Evolutionary conservation across 2,888 invertebrate species (phyloP), one percentile per base, ranked within the genome.

Genomic region (Machimus rusticus): DNA sequence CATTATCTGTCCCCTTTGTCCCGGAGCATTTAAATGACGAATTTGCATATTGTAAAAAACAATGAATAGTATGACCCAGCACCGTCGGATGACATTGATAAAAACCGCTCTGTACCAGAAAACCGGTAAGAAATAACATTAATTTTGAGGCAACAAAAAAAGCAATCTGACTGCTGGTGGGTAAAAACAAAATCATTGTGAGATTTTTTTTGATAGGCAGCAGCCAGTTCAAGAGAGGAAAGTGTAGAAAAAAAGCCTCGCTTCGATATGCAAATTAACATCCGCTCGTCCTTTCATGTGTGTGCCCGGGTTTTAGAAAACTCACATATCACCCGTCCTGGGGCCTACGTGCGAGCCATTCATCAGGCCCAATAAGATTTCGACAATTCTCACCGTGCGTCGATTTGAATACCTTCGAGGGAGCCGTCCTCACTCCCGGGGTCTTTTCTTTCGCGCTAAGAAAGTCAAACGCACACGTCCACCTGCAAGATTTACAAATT

Each of bases 41-140:
- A 88, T 88, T 88, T 88, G 87, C 88, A 88, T 88, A 88, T 81
- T 87, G 85, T 87, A 88, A 88, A 88, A 87, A 88, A 88, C 87
- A 88, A 88, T 87, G 86, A 79, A 8, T 23, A 14, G 84, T 19
- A 66, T 34, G 39, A 19, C 57, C 66, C 55, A 84, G 88, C 77
- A 88, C 81, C 46, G 28, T 23, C 23, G 37, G 78, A 78, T 39
- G 78, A 78, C 78, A 78, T 1, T 78, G 78, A 23, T 57, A 87
- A 85, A 85, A 85, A 86, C 46, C 46, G 57, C 37, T 66, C 78
- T 43, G 57, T n/a, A 34, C 86, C 78, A 43, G 74, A 66, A 76
- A 37, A 79, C 79, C 86, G 55, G 57, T 77, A 77, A 88, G 84
- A 77, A 88, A 88, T 88, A 88, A 88, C 87, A 88, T 88, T 87